phyloP scores from a whole-genome alignment of 2,113 vertebrate genomes.

The Myanophis thanlyinensis region DNA sequence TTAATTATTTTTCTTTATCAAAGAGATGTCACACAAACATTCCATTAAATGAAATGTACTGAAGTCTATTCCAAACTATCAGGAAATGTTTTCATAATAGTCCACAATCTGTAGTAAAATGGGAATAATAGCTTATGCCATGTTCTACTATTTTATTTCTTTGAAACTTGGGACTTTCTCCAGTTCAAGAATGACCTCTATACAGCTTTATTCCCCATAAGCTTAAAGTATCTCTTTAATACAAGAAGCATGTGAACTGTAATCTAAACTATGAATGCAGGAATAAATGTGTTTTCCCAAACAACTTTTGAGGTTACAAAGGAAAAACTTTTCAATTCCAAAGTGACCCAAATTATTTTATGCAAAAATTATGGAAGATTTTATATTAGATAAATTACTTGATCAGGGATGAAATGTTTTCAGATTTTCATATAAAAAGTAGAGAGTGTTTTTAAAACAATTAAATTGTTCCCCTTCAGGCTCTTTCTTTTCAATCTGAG shows the following conservation, averaged over 20 bases:
- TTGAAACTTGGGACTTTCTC: neutral
- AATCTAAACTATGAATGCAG: constrained; percentile 47
- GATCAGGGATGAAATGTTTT: constrained; percentile 59
- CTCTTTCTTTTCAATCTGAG: constrained; percentile 81
- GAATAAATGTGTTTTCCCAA: constrained; percentile 59
- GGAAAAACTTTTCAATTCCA: constrained; percentile 61
- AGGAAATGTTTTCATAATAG: neutral
- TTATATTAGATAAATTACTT: constrained; percentile 70
- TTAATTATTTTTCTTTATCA: neutral
- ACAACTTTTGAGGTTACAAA: constrained; percentile 44
- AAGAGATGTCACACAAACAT: neutral
- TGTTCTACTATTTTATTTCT: neutral
- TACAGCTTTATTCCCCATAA: neutral
- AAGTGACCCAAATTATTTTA: constrained; percentile 73
- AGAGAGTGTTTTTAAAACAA: constrained; percentile 76
- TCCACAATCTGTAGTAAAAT: neutral
- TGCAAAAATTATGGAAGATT: constrained; percentile 65
- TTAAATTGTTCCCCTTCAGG: constrained; percentile 82
- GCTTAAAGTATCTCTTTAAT: neutral
- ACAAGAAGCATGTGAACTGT: neutral
- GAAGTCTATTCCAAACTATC: neutral
- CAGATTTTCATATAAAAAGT: constrained; percentile 48
- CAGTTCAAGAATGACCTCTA: neutral
- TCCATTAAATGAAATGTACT: neutral
- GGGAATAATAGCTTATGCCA: neutral